Evolutionary conservation across 2,797 vertebrate genomes (phyloP).

Genomic region (Lepilemur septentrionalis): DNA sequence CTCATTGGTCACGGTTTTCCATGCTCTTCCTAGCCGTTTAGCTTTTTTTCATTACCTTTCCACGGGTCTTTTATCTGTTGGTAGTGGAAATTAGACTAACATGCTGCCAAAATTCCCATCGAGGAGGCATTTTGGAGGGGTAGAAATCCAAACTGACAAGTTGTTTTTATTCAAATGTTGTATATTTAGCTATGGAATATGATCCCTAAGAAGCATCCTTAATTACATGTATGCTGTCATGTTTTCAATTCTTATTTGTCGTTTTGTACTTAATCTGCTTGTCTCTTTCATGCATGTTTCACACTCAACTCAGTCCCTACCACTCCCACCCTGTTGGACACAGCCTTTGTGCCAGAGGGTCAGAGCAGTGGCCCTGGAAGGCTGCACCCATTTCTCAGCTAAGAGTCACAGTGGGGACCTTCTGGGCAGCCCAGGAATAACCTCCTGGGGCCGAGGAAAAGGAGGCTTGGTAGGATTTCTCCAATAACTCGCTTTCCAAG

Average conservation of each 20-base stretch:
- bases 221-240: not conserved
- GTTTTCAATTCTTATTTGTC: not conserved
- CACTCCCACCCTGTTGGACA: rapidly evolving
- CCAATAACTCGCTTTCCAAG: not conserved
- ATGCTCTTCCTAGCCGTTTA: not conserved
- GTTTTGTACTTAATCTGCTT: not conserved
- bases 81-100: not conserved
- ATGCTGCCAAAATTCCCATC: not conserved
- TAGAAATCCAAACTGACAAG: not conserved
- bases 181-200: not conserved
- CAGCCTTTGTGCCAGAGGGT: not conserved
- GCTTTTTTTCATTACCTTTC: constrained; percentile 1
- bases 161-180: not conserved
- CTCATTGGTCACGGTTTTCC: not conserved
- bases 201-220: not conserved
- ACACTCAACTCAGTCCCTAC: not conserved
- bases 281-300: not conserved
- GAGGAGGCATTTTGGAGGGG: not conserved
- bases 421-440: not conserved
- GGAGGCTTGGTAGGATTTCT: too few species aligned
- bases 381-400: not conserved
- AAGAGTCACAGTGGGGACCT: not conserved
- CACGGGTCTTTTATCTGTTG: not conserved
- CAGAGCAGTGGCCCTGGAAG: rapidly evolving
- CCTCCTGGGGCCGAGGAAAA: not conserved